phyloP scores from a whole-genome alignment of 2,888 invertebrate species.

The Agrotis clavis region DNA sequence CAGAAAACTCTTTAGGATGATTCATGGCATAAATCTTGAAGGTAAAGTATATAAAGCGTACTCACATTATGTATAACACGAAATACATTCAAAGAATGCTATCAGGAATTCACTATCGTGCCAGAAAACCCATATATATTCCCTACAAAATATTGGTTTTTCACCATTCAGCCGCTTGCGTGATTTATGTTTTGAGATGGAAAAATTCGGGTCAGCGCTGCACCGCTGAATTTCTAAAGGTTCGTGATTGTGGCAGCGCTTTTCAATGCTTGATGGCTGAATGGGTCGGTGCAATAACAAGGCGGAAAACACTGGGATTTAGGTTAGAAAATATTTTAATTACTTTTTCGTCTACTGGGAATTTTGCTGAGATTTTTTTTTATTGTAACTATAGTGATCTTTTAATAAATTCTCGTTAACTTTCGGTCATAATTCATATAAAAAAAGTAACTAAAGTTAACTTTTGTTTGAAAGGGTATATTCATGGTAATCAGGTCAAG shows the following conservation, averaged over 20 bases:
- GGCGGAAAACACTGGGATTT: neutral
- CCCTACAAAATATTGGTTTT: slow-evolving; percentile 57
- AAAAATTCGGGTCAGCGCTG: slow-evolving; percentile 50
- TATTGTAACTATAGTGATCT: too few species aligned
- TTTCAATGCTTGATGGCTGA: slow-evolving; percentile 14
- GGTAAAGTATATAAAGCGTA: neutral
- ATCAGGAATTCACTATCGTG: slow-evolving; percentile 35
- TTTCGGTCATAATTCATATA: too few species aligned
- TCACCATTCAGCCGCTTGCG: slow-evolving; percentile 47
- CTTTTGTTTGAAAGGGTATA: too few species aligned
- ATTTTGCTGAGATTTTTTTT: too few species aligned
- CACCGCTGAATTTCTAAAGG: slow-evolving; percentile 45
- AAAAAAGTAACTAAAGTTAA: too few species aligned
- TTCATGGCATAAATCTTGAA: slow-evolving; percentile 24
- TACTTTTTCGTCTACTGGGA: too few species aligned
- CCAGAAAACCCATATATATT: slow-evolving; percentile 39
- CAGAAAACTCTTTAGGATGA: slow-evolving; percentile 6
- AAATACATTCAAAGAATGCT: slow-evolving; percentile 42
- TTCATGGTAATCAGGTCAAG: too few species aligned
- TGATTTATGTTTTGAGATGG: slow-evolving; percentile 55
- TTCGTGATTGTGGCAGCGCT: slow-evolving; percentile 14
- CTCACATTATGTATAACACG: slow-evolving; percentile 15
- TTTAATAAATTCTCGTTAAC: too few species aligned
- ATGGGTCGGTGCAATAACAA: neutral
- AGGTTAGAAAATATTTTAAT: neutral